Evolutionary conservation across 2,113 vertebrate genomes (phyloP).

Genomic region (Oreotragus oreotragus): DNA sequence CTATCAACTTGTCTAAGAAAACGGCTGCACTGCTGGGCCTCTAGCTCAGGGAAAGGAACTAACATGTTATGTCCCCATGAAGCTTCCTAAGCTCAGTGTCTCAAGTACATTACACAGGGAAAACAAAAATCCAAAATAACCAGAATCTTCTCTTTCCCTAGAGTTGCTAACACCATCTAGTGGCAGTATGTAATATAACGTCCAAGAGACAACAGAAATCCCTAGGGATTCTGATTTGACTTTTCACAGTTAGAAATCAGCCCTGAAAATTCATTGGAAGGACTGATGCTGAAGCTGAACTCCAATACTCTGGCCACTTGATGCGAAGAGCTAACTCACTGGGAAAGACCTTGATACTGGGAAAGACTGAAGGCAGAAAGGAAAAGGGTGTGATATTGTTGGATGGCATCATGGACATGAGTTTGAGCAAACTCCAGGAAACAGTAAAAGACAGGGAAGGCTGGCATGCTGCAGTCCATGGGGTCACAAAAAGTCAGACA

Average conservation of each 20-base stretch:
- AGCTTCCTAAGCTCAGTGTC: not conserved
- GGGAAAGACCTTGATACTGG: not conserved
- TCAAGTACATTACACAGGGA: not conserved
- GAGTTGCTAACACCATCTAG: slow-evolving; percentile 63
- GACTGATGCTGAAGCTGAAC: not conserved
- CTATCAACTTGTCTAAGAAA: slow-evolving; percentile 62
- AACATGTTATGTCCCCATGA: slow-evolving; percentile 39
- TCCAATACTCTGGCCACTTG: not conserved
- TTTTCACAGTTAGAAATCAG: not conserved
- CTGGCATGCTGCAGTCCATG: not conserved
- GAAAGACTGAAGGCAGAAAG: not conserved
- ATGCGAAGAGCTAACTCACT: not conserved
- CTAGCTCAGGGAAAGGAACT: slow-evolving; percentile 5
- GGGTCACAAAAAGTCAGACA: not conserved
- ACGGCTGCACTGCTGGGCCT: slow-evolving; percentile 55
- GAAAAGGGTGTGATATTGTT: not conserved
- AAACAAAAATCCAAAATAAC: slow-evolving; percentile 2
- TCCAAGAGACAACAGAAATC: not conserved
- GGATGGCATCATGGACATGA: not conserved
- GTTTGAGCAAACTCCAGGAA: not conserved
- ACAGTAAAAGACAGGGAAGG: not conserved
- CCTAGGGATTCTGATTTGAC: not conserved
- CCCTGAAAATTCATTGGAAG: not conserved
- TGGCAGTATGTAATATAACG: slow-evolving; percentile 25
- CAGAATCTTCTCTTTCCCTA: not conserved